Evolutionary conservation across 2,113 vertebrate genomes (phyloP).

Genomic region (Tiliqua scincoides): DNA sequence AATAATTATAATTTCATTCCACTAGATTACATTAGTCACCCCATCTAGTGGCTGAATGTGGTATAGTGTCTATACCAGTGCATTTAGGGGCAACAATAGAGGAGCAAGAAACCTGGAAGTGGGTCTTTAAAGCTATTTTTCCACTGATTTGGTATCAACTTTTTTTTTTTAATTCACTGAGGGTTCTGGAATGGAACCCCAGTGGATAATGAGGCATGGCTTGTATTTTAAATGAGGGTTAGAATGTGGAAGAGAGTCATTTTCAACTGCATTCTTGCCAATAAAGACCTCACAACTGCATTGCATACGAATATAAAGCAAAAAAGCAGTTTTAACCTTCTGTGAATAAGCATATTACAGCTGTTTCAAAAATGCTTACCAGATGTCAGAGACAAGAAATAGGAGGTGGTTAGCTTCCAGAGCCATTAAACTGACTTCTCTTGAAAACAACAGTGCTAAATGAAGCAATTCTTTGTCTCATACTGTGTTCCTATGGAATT

Average conservation of each 20-base stretch:
- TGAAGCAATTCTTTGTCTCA: neutral
- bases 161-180: no score
- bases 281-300: neutral
- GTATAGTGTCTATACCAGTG: no score
- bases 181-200: no score
- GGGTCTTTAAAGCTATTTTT: no score
- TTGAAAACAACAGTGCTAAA: neutral
- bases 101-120: no score
- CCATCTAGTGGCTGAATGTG: no score
- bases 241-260: neutral
- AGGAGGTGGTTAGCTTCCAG: neutral
- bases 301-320: neutral
- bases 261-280: neutral
- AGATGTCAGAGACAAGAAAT: constrained; percentile 1
- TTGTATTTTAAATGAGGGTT: neutral
- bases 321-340: neutral
- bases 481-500: neutral
- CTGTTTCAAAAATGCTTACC: neutral
- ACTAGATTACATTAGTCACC: no score
- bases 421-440: neutral
- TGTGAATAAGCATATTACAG: neutral
- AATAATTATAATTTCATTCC: no score
- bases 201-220: no score
- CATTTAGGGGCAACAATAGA: no score
- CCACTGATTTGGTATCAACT: no score